phyloP scores from a whole-genome alignment of 2,113 vertebrate species.

The Dipodomys ordii region DNA sequence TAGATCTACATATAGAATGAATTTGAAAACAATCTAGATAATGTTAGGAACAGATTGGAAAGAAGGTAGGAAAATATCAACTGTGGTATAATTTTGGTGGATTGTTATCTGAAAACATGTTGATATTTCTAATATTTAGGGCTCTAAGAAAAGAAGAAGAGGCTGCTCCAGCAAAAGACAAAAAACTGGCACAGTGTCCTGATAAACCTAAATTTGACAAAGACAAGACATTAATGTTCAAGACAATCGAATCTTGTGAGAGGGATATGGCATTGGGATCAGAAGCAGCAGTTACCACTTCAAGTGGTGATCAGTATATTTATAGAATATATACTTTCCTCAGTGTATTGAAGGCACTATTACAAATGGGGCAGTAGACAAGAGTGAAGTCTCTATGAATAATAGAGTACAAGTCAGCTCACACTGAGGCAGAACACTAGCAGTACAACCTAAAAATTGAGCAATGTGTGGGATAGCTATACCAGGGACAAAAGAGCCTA shows the following conservation, averaged over 20 bases:
- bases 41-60: not conserved
- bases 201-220: conserved; percentile 13
- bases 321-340: not conserved
- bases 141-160: not conserved
- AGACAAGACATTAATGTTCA: not conserved
- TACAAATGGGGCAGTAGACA: not conserved
- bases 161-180: not conserved
- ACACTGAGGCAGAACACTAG: not conserved
- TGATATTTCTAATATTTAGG: conserved; percentile 3
- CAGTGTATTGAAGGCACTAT: not conserved
- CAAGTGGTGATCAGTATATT: not conserved
- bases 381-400: not conserved
- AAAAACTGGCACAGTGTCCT: not conserved
- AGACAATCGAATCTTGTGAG: not conserved
- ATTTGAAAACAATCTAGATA: not conserved
- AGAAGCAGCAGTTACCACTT: not conserved
- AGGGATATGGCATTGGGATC: not conserved
- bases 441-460: not conserved
- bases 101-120: not conserved
- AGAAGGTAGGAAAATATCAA: not conserved
- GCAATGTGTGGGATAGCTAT: not conserved
- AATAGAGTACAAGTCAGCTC: not conserved
- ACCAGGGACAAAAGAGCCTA: not conserved
- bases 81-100: not conserved
- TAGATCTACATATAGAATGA: not conserved